phyloP scores from a whole-genome alignment of 2,797 vertebrate species.

The Liasis olivaceus region DNA sequence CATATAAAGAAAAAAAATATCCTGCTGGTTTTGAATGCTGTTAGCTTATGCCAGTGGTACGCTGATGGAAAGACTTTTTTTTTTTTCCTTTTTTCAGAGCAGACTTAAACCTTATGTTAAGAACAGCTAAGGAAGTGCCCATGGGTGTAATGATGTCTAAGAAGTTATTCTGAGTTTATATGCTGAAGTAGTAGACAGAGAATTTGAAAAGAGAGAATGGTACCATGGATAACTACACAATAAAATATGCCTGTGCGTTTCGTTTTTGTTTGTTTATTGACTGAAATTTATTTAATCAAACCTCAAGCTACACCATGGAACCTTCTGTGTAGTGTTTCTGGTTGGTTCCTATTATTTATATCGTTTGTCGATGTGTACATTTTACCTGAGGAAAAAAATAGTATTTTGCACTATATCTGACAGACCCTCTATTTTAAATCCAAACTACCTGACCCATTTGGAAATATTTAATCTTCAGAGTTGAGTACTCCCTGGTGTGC shows the following conservation, averaged over 20 bases:
- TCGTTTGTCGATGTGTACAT: neutral
- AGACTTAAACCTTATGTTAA: neutral
- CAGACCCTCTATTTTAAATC: neutral
- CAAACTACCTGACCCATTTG: constrained; percentile 11
- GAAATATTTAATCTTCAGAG: constrained; percentile 28
- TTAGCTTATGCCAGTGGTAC: neutral
- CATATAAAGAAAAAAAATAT: neutral
- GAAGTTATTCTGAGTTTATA: neutral
- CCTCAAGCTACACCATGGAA: neutral
- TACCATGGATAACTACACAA: neutral
- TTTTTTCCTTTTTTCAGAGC: neutral
- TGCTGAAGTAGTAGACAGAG: neutral
- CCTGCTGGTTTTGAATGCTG: constrained; percentile 32
- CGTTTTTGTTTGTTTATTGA: neutral
- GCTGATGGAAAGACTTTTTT: neutral
- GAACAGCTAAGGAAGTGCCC: neutral
- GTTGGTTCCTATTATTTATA: constrained; percentile 22
- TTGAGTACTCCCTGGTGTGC: neutral
- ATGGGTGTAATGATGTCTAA: neutral
- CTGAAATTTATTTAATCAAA: constrained; percentile 3
- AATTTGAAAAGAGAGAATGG: neutral
- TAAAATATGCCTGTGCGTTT: neutral
- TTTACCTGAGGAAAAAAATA: neutral
- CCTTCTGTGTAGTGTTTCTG: neutral
- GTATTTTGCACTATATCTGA: constrained; percentile 21